Evolutionary conservation across 1,140 invertebrate species (phyloP).

Genomic region (Sycophaga agraensis): DNA sequence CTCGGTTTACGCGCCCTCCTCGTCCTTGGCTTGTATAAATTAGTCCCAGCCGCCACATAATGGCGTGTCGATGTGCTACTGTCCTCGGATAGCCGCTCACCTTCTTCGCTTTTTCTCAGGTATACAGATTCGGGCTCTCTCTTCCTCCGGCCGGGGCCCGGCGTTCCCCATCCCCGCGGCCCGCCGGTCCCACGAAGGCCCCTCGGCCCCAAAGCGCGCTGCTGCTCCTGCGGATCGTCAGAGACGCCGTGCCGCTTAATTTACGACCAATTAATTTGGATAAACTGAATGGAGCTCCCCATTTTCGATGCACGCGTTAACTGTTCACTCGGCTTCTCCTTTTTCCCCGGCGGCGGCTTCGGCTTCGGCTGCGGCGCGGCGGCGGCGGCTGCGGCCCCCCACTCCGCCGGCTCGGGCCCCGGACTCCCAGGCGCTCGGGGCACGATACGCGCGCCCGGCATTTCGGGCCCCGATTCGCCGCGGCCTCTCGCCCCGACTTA

Average conservation of each 20-base stretch:
- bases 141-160: no score
- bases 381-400: no score
- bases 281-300: constrained; percentile 53
- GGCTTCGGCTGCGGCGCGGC: no score
- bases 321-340: constrained; percentile 40
- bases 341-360: no score
- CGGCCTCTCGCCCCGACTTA: neutral
- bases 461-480: neutral
- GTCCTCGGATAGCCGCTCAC: constrained; percentile 38
- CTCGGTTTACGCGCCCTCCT: constrained; percentile 50
- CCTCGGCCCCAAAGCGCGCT: constrained; percentile 20
- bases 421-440: no score
- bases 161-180: constrained; percentile 2
- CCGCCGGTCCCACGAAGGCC: constrained; percentile 3
- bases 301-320: constrained; percentile 56
- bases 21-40: constrained; percentile 54
- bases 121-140: constrained; percentile 18
- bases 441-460: no score
- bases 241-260: constrained; percentile 47
- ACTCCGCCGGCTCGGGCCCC: no score
- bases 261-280: constrained; percentile 61
- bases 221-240: constrained; percentile 21
- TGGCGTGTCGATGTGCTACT: constrained; percentile 59
- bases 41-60: constrained; percentile 58
- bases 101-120: constrained; percentile 30